phyloP scores from a whole-genome alignment of 2,888 invertebrate genomes.

The Charanyca ferruginea region DNA sequence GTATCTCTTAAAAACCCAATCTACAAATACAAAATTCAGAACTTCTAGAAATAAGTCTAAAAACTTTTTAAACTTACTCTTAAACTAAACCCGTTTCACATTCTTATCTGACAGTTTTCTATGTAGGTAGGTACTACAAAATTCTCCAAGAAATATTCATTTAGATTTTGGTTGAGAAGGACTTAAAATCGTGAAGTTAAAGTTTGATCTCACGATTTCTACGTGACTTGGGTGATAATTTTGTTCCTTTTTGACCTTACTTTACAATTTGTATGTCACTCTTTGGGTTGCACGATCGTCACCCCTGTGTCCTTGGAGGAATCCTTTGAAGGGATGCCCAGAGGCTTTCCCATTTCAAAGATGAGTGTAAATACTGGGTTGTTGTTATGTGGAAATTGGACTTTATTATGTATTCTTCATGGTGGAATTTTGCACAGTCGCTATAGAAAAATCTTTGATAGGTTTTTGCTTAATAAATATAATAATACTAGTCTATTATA shows the following conservation, averaged over 20 bases:
- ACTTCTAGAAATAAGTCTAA: conserved; percentile 18
- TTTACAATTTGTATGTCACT: conserved; percentile 27
- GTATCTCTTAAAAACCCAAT: not conserved
- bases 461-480: too few species aligned
- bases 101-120: conserved; percentile 34
- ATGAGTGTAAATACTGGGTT: not conserved
- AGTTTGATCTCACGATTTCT: conserved; percentile 63
- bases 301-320: conserved; percentile 7
- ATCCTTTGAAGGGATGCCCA: conserved; percentile 7
- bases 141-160: conserved; percentile 31
- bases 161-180: conserved; percentile 43
- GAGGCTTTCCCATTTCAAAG: conserved; percentile 20
- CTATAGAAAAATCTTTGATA: too few species aligned
- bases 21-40: conserved; percentile 11
- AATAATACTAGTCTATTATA: too few species aligned
- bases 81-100: conserved; percentile 38
- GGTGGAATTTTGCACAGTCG: too few species aligned
- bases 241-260: conserved; percentile 23
- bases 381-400: not conserved
- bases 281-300: conserved; percentile 6
- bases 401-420: not conserved
- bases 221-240: conserved; percentile 67
- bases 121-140: conserved; percentile 1
- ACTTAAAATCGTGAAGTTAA: conserved; percentile 64
- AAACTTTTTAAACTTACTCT: conserved; percentile 22